Percentiles rank a stretch among this genome's conserved stretches.
These are phyloP conservation scores for Siniperca chuatsi DNA, from an alignment of 2,113 vertebrate species.

Conservation along the genomic window DNA sequence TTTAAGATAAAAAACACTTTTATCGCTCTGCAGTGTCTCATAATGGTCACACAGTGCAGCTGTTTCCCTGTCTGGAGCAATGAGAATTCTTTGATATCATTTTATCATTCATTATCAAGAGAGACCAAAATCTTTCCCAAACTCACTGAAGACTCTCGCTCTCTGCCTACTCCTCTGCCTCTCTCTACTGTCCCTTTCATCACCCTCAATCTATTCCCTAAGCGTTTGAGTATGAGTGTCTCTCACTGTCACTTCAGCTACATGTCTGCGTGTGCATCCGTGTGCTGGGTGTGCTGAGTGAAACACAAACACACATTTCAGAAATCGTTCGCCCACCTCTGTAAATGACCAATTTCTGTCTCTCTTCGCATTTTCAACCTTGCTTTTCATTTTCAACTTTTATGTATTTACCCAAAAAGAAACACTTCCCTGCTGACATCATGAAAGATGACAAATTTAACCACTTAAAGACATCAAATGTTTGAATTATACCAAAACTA, in stretches of 20 bases:
- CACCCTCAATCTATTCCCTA: conserved; percentile 46
- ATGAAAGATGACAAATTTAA: background rate
- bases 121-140: conserved; percentile 53
- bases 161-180: conserved; percentile 3
- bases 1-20: conserved; percentile 65
- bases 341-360: background rate
- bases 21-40: conserved; percentile 46
- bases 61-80: conserved; percentile 55
- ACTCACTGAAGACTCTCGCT: conserved; percentile 20
- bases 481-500: background rate
- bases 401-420: background rate
- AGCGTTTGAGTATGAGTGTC: conserved; percentile 33
- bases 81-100: conserved; percentile 58
- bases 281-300: background rate
- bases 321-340: background rate
- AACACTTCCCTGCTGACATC: background rate
- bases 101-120: conserved; percentile 65
- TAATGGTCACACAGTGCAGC: conserved; percentile 63
- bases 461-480: background rate
- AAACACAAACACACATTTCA: background rate
- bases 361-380: background rate
- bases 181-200: conserved; percentile 51
- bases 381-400: background rate
- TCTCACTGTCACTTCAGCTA: conserved; percentile 23
- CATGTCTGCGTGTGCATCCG: background rate